Percentiles rank a stretch among this genome's conserved stretches.
These are phyloP conservation scores for Dendrolimus kikuchii DNA, from an alignment of 1,140 invertebrate species.

Conservation along the genomic window DNA sequence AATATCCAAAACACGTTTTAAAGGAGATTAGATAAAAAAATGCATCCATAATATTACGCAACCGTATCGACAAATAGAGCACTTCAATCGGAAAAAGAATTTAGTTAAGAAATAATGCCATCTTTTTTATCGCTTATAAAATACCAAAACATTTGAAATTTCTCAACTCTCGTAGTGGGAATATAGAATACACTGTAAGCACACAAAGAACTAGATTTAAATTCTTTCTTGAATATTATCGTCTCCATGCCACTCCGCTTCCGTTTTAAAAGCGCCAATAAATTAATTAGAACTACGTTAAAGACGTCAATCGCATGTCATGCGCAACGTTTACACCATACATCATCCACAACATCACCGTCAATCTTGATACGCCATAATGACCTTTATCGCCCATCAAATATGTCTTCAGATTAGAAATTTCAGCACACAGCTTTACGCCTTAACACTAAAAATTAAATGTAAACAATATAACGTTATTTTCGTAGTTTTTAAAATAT, in stretches of 20 bases:
- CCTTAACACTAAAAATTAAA: conserved; percentile 26
- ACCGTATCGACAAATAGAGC: too few species aligned
- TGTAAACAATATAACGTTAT: conserved; percentile 32
- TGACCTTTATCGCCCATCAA: conserved; percentile 16
- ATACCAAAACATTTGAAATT: too few species aligned
- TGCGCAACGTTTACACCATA: conserved; percentile 29
- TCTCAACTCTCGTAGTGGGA: too few species aligned
- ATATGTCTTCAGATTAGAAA: conserved; percentile 27
- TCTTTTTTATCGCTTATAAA: too few species aligned
- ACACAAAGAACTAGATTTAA: too few species aligned
- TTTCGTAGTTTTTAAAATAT: conserved; percentile 34
- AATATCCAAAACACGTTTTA: too few species aligned
- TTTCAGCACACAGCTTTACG: conserved; percentile 34
- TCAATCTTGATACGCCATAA: conserved; percentile 16
- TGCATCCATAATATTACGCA: too few species aligned
- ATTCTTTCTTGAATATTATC: conserved; percentile 3
- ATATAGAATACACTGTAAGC: too few species aligned
- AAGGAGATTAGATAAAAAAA: too few species aligned
- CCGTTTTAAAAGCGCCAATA: conserved; percentile 57
- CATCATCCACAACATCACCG: conserved; percentile 23
- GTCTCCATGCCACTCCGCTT: conserved; percentile 34
- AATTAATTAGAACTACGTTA: conserved; percentile 57
- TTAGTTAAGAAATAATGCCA: too few species aligned
- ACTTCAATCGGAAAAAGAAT: too few species aligned
- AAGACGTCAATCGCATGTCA: conserved; percentile 61